Base-by-base conservation (phyloP, 2,113 vertebrate species). In the Alligator mississippiensis region DNA sequence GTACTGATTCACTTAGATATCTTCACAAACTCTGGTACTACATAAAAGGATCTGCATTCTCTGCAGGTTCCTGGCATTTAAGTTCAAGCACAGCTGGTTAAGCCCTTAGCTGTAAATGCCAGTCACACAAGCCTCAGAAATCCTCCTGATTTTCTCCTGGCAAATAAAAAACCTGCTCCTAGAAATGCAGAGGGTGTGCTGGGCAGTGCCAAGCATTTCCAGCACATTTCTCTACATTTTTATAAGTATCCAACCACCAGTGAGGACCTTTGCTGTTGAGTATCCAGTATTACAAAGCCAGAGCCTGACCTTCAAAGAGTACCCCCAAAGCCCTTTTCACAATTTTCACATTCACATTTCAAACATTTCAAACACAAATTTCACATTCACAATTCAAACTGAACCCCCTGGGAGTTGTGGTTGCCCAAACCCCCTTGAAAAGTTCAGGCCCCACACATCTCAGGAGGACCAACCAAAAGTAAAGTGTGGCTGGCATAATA, bases 21-120 rank as follows among this genome's bases (percentile, higher is more conserved):
- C 79, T 84, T 92, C 47, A 76, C 38, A 94, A 96, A 94, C 84
- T 84, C 63, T 80, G 6, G 70, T 81, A 85, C n/a, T 57, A 72
- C 88, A 89, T 13, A 9, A 79, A 93, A 94, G 9, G 2, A 12
- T 62, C 7, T 75, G 16, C 70, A 84, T 47, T 66, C 24, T 95
- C 72, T 81, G 62, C 84, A 93, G 30, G 13, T 91, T 93, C 90
- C 72, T 94, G 25, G n/a, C 57, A 74, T 72, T 86, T 38, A 82
- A 74, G 5, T 59, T 95, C 88, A 79, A 88, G 58, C 57, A 91
- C 72, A 91, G 72, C 93, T 91, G 11, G 8, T 25, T 87, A 80
- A 70, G 59, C 4, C 19, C 55, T 88, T 78, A 38, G 28, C 82
- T 85, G 88, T 15, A 3, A 82, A 82, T 34, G 72, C 1, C n/a